Base-by-base conservation (phyloP, 1,140 invertebrate genomes). In the Diploscapter pachys region DNA sequence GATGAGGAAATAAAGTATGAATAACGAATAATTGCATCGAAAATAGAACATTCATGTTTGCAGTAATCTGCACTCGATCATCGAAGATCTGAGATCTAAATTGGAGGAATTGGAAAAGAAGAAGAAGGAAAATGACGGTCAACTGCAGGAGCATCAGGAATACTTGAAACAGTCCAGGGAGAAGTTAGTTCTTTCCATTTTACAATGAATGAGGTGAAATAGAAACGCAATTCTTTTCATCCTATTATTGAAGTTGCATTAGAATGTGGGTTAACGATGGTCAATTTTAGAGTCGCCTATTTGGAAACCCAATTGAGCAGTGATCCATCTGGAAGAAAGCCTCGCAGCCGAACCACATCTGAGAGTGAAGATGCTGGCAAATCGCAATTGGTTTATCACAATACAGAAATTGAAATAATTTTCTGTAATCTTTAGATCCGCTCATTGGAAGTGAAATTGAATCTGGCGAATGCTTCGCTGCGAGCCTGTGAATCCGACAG, bases 1-100 rank as follows among this genome's bases (percentile, higher is more conserved):
- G 73, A 74, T 51, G 73, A 74, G 53, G 73, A 74, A 50, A 69
- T 74, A 57, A 74, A 74, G 73, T 74, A 53, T 31, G 31, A 53
- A 31, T 68, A n/a, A 48, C 8, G 8, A 65, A 48, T 9, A 65
- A 31, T 31, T 13, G 8, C n/a, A 2, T 11, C 63, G 31, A 65
- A 65, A 65, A 8, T 49, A 13, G 53, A 13, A 31, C 31, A 31
- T 31, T 1, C 31, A 31, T 31, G 31, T 31, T 31, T 72, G 50
- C 63, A 74, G 73, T 53, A 74, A 74, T 57, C 64, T 74, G 54
- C 73, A 74, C 73, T 69, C 53, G 5, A 67, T 74, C 2, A 74
- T 74, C 56, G 73, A 74, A 55, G 73, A 65, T 13, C 73, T 74
- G 9, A 51, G 73, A 8, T 52, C 62, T 56, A 74, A 74, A 61